These are phyloP conservation scores for Catharus minimus DNA, from an alignment of 2,113 vertebrate genomes.

Conservation along the genomic window DNA sequence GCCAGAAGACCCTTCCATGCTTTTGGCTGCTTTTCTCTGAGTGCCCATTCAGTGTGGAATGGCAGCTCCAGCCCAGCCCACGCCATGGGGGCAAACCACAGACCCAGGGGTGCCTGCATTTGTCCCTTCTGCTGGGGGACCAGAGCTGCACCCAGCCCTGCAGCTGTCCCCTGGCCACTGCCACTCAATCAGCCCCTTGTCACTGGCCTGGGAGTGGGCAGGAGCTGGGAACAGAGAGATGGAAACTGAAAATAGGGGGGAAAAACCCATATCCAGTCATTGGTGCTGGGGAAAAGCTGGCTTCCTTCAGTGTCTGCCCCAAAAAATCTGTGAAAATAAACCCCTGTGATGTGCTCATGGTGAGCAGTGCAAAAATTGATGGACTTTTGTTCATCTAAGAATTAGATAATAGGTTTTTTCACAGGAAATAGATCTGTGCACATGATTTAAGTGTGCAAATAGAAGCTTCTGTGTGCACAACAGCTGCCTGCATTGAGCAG, in stretches of 20 bases:
- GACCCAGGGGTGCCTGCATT: neutral
- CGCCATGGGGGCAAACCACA: neutral
- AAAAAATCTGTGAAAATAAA: neutral
- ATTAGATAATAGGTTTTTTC: neutral
- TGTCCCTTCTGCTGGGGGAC: neutral
- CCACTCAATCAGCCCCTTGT: neutral
- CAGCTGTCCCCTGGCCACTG: neutral
- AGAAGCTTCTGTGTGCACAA: neutral
- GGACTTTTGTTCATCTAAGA: neutral
- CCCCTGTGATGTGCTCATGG: neutral
- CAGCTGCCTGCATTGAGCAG: neutral
- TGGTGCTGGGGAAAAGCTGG: neutral
- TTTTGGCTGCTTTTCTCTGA: neutral
- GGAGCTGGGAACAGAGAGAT: neutral
- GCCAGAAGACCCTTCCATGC: neutral
- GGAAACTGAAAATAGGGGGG: neutral
- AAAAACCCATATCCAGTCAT: accelerated
- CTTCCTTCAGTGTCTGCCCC: neutral
- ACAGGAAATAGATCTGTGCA: neutral
- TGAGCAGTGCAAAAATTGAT: neutral
- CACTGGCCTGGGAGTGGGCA: accelerated
- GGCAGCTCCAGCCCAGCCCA: neutral
- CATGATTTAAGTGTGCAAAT: neutral
- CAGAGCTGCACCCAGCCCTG: neutral
- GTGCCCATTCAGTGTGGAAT: neutral